phyloP scores from a whole-genome alignment of 2,113 vertebrate species.

The Leptocoma aspasia region DNA sequence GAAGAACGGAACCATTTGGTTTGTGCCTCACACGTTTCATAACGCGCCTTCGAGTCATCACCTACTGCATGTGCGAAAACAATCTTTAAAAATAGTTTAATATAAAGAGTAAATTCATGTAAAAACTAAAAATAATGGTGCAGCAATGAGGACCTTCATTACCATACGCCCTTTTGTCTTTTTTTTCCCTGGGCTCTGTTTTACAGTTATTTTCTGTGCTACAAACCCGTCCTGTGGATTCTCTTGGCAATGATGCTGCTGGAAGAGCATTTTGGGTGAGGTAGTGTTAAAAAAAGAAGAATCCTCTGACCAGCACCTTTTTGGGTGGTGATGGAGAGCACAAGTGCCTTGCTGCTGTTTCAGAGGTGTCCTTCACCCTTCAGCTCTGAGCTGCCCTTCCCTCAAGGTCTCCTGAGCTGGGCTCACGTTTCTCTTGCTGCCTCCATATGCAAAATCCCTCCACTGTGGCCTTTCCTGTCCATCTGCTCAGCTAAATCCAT shows the following conservation, averaged over 20 bases:
- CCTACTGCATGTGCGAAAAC: conserved; percentile 21
- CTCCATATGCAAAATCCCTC: not conserved
- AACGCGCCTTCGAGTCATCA: not conserved
- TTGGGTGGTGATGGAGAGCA: not conserved
- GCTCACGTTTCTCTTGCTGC: not conserved
- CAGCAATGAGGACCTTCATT: not conserved
- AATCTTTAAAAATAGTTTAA: not conserved
- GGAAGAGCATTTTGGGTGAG: not conserved
- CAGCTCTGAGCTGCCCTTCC: not conserved
- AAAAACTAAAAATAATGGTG: conserved; percentile 37
- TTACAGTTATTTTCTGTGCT: not conserved
- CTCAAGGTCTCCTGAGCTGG: not conserved
- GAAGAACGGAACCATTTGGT: conserved; percentile 12
- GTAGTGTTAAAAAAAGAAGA: not conserved
- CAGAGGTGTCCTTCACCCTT: not conserved
- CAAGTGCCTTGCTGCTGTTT: not conserved
- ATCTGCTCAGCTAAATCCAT: not conserved
- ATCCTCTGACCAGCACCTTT: not conserved
- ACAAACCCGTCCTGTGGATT: not conserved
- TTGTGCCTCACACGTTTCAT: not conserved
- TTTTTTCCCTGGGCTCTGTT: not conserved
- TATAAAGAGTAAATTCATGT: conserved; percentile 41
- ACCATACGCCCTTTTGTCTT: not conserved
- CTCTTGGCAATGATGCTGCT: not conserved
- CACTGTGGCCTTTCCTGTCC: not conserved